These are phyloP conservation scores for Polyommatus icarus DNA, from an alignment of 2,888 invertebrate genomes.

Conservation along the genomic window DNA sequence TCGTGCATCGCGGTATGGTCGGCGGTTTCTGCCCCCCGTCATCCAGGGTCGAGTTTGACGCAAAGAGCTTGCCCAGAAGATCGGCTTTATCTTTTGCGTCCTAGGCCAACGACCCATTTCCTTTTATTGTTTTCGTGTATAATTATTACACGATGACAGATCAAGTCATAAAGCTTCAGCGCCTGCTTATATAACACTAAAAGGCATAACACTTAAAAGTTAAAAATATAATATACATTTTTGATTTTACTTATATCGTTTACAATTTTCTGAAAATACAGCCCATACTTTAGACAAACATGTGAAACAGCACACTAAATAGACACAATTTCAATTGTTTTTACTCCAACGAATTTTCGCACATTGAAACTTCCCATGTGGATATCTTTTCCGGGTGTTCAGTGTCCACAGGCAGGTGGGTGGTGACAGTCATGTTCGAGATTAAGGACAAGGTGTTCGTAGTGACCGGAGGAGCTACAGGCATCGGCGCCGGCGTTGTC, in stretches of 20 bases:
- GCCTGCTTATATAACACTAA: too few species aligned
- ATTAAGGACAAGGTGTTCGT: conserved; percentile 58
- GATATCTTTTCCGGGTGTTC: not conserved
- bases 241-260: not conserved
- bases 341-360: not conserved
- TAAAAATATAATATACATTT: not conserved
- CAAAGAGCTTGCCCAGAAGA: too few species aligned
- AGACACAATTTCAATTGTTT: not conserved
- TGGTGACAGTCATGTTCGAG: conserved; percentile 51
- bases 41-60: too few species aligned
- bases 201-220: too few species aligned
- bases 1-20: too few species aligned
- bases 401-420: conserved; percentile 16
- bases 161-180: too few species aligned
- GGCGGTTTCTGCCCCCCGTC: too few species aligned
- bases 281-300: not conserved
- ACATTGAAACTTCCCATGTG: not conserved
- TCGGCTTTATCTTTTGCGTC: too few species aligned
- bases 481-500: conserved; percentile 62
- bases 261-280: not conserved
- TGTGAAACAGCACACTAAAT: not conserved
- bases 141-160: too few species aligned
- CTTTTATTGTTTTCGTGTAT: too few species aligned
- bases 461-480: conserved; percentile 64
- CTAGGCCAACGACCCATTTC: too few species aligned